Evolutionary conservation across 1,140 invertebrate genomes (phyloP).

Genomic region (Drosophila truncata): DNA sequence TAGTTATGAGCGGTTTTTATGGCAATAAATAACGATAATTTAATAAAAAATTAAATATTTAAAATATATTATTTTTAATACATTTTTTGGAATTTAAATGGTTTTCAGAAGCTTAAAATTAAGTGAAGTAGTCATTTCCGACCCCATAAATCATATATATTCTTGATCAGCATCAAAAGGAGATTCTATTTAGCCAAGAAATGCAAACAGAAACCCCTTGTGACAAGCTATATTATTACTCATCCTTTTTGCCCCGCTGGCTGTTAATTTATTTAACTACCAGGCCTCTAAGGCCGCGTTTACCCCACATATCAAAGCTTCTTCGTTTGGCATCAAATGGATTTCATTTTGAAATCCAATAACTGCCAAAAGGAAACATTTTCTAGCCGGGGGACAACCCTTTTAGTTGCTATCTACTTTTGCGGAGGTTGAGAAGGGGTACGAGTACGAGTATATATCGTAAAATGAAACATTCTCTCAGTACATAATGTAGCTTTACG

Average conservation of each 20-base stretch:
- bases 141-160: no score
- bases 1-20: no score
- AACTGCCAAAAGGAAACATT: slow-evolving; percentile 76
- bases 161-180: no score
- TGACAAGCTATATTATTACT: slow-evolving; percentile 22
- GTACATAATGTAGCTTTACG: slow-evolving; percentile 62
- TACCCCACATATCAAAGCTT: slow-evolving; percentile 77
- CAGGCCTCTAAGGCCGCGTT: slow-evolving; percentile 54
- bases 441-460: slow-evolving; percentile 32
- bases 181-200: no score
- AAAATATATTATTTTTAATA: no score
- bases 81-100: no score
- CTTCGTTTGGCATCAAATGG: slow-evolving; percentile 73
- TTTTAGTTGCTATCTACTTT: slow-evolving; percentile 49
- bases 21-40: no score
- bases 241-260: slow-evolving; percentile 8
- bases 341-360: slow-evolving; percentile 83
- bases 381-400: slow-evolving; percentile 50
- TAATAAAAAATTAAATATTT: no score
- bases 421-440: slow-evolving; percentile 3
- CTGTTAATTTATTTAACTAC: slow-evolving; percentile 80
- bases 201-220: slow-evolving; percentile 6
- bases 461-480: slow-evolving; percentile 71
- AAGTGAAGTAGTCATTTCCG: no score
- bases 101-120: no score